These are phyloP conservation scores for Halictus ligatus DNA, from an alignment of 2,888 invertebrate genomes.

Conservation along the genomic window DNA sequence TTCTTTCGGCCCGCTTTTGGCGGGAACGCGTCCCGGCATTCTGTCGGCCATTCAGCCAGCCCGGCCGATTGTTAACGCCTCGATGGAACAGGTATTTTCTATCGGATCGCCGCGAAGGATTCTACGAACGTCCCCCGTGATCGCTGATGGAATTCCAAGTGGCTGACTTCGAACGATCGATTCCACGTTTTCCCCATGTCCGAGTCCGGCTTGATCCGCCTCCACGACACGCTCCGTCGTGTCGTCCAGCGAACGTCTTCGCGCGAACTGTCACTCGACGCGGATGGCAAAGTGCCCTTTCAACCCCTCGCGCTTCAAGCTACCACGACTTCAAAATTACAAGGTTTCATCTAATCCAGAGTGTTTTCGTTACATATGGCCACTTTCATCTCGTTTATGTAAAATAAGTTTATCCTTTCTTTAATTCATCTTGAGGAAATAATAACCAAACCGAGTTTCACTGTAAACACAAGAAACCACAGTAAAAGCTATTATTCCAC, in stretches of 20 bases:
- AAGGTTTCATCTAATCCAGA: no score
- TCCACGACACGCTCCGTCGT: background rate
- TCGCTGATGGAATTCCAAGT: constrained; percentile 30
- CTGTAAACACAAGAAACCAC: no score
- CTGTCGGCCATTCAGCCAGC: constrained; percentile 39
- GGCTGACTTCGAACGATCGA: constrained; percentile 3
- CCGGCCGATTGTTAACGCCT: constrained; percentile 46
- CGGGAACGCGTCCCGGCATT: constrained; percentile 44
- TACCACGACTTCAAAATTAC: no score
- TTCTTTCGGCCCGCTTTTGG: constrained; percentile 45
- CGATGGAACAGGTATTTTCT: constrained; percentile 48
- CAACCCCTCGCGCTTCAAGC: no score
- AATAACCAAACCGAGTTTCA: no score
- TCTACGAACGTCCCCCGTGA: constrained; percentile 14
- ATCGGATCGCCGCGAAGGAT: constrained; percentile 1
- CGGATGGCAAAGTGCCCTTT: no score
- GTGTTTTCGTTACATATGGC: no score
- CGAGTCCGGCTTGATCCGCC: background rate
- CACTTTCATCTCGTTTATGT: no score
- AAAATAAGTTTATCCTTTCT: no score
- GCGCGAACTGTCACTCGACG: background rate
- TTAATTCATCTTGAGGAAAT: no score
- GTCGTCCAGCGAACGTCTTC: no score
- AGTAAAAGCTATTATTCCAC: no score
- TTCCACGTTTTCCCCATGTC: background rate